Evolutionary conservation across 2,888 invertebrate genomes (phyloP), one percentile per base, ranked within the genome.

Genomic region (Tryphoninae sp.): DNA sequence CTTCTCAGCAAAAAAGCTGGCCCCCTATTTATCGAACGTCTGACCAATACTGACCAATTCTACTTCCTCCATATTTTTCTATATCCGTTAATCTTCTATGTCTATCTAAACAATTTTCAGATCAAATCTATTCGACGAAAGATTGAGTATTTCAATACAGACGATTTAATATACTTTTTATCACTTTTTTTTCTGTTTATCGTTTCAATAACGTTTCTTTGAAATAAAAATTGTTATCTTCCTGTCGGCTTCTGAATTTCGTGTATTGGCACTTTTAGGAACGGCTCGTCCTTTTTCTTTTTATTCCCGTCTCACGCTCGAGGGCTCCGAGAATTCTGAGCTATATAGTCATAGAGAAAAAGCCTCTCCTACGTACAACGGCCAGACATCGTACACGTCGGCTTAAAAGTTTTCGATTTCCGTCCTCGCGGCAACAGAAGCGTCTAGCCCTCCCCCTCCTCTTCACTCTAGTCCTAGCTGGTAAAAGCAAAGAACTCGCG

Each of bases 381-480:
- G 33, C 26, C 26, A 16, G 7, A 51, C 67, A 49, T 59, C 61
- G 26, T 73, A 55, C 68, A 77, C 62, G 78, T 73, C 73, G 78
- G 73, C 78, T 78, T 67, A 73, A 73, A 78, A 78, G 61, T 78
- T 78, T 78, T 67, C 73, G 72, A 78, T 78, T 78, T 78, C 67
- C 78, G 42, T 16, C 22, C 42, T 11, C 8, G 49, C n/a, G 40
- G 58, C 61, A 3, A 67, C 11, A 68, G 22, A 40, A 11, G 53
- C 49, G 26, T 33, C 67, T 68, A 53, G 1, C n/a, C 49, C 23
- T 0, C 26, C 33, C 7, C 33, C 33, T 33, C 33, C 33, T 33
- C 33, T 6, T 33, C 6, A 3, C 33, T 33, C 33, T 33, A 33
- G 33, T 3, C 6, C 33, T 33, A 33, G 23, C 16, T 6, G 33